Evolutionary conservation across 1,140 invertebrate genomes (phyloP).

Genomic region (Zaprionus ornatus): DNA sequence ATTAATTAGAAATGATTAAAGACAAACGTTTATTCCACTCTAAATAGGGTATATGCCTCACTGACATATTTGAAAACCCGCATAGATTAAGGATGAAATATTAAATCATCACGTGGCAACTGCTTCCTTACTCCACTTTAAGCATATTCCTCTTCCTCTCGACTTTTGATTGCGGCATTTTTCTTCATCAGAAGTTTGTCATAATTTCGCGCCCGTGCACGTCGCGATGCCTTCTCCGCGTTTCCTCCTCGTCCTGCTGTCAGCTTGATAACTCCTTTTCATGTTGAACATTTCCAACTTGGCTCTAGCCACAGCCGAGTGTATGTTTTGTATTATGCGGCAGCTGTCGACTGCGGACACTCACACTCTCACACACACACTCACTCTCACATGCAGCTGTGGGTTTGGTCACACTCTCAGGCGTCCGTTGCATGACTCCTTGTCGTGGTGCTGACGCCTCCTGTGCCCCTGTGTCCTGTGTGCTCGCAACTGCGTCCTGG

Average conservation of each 20-base stretch:
- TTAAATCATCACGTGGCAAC: not conserved
- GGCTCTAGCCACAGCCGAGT: constrained; percentile 49
- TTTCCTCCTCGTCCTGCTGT: constrained; percentile 44
- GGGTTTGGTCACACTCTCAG: constrained; percentile 49
- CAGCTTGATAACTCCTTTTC: constrained; percentile 80
- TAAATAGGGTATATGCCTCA: not conserved
- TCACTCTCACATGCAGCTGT: constrained; percentile 25
- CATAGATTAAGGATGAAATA: not conserved
- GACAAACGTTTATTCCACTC: not conserved
- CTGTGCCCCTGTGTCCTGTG: constrained; percentile 18
- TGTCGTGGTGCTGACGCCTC: constrained; percentile 21
- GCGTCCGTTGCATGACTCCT: constrained; percentile 63
- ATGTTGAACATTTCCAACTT: constrained; percentile 78
- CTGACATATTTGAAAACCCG: not conserved
- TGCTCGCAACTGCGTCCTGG: constrained; percentile 10
- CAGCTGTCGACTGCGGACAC: constrained; percentile 62
- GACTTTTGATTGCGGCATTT: constrained; percentile 48
- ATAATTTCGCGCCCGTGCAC: constrained; percentile 65
- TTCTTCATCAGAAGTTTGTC: constrained; percentile 72
- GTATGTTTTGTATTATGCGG: constrained; percentile 68
- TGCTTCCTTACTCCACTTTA: not conserved
- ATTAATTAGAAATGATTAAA: not conserved
- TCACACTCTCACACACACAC: constrained; percentile 39
- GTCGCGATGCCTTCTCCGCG: constrained; percentile 21
- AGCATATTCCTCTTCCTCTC: constrained; percentile 29